phyloP scores from a whole-genome alignment of 2,888 invertebrate genomes.

The Gibbula magus region DNA sequence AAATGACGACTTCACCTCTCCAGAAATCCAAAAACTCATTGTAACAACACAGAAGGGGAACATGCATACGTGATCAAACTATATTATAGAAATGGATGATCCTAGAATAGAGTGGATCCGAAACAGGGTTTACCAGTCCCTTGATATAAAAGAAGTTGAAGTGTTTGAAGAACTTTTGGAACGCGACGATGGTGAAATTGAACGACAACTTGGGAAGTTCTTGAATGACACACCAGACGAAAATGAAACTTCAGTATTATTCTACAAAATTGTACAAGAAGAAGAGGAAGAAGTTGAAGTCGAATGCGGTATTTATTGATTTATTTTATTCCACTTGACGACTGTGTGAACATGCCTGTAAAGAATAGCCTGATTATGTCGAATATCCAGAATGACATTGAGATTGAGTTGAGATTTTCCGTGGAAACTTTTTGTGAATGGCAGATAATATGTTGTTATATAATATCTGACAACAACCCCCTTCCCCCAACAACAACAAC shows the following conservation, averaged over 20 bases:
- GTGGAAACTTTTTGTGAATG: too few species aligned
- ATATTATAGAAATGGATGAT: conserved; percentile 71
- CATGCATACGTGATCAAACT: not conserved
- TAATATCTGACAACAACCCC: too few species aligned
- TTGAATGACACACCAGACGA: conserved; percentile 74
- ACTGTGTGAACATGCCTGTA: too few species aligned
- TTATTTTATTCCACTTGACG: too few species aligned
- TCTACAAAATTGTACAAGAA: conserved; percentile 73
- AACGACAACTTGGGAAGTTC: conserved; percentile 72
- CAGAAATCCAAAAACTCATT: not conserved
- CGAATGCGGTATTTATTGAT: conserved; percentile 69
- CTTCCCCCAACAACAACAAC: too few species aligned
- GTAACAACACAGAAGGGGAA: not conserved
- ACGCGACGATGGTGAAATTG: conserved; percentile 72
- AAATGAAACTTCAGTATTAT: conserved; percentile 70
- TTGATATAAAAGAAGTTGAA: conserved; percentile 68
- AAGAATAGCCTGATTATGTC: too few species aligned
- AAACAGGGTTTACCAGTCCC: conserved; percentile 68
- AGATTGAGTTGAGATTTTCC: too few species aligned
- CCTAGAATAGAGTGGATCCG: conserved; percentile 74
- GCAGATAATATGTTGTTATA: too few species aligned
- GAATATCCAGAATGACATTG: too few species aligned
- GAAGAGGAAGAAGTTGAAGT: conserved; percentile 75
- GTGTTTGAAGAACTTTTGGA: conserved; percentile 75
- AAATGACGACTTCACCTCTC: not conserved